phyloP scores from a whole-genome alignment of 2,113 vertebrate genomes.

The Sylvietta virens region DNA sequence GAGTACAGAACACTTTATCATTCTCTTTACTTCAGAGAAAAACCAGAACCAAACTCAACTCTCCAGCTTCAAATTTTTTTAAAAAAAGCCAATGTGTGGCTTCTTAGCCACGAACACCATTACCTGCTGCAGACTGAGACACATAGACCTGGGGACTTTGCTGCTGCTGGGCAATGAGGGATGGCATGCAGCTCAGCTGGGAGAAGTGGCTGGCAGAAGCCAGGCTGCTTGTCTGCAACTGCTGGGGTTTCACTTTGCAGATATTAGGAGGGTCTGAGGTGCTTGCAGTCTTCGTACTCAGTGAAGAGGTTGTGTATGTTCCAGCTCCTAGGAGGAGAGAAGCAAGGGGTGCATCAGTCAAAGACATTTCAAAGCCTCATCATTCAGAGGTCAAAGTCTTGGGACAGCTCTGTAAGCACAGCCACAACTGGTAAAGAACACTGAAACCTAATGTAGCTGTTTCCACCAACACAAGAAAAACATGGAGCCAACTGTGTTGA shows the following conservation, averaged over 20 bases:
- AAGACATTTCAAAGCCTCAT: neutral
- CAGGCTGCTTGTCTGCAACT: slow-evolving; percentile 86
- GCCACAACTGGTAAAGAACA: neutral
- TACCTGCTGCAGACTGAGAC: slow-evolving; percentile 98
- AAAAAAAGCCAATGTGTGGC: neutral
- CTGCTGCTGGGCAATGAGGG: slow-evolving; percentile 92
- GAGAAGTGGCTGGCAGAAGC: slow-evolving; percentile 89
- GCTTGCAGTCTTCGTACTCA: slow-evolving; percentile 93
- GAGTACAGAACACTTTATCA: neutral
- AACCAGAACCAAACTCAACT: neutral
- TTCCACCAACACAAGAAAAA: neutral
- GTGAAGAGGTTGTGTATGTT: slow-evolving; percentile 94
- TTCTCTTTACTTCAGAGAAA: neutral
- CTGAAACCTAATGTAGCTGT: neutral
- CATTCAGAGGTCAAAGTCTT: neutral
- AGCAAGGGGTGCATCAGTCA: neutral
- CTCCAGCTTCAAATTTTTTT: neutral
- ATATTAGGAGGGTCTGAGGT: slow-evolving; percentile 97
- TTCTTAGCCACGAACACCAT: neutral
- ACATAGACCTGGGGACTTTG: slow-evolving; percentile 96
- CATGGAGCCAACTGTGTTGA: neutral
- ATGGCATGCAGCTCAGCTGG: slow-evolving; percentile 91
- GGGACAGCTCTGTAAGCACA: neutral
- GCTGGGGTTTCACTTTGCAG: slow-evolving; percentile 98
- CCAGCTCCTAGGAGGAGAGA: slow-evolving; percentile 78